Evolutionary conservation across 2,888 invertebrate genomes (phyloP), one percentile per base, ranked within the genome.

Genomic region (Lymantria monacha): DNA sequence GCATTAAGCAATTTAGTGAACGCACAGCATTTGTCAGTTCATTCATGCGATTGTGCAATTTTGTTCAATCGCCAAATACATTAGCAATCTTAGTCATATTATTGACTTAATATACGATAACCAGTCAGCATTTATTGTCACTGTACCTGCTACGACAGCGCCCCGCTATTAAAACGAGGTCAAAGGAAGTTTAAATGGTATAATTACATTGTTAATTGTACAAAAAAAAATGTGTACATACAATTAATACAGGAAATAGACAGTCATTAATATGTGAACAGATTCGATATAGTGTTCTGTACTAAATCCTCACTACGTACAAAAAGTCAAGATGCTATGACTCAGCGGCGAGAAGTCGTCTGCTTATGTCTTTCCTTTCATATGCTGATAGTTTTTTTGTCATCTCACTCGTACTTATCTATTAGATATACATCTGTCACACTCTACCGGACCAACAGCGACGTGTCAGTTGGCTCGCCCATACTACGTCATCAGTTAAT

Each of bases 1-100:
- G 85, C 83, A 79, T 91, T 87, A 83, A 86, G 88, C 86, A 90
- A 89, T 87, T 86, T 83, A 68, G 85, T 87, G 81, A 86, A 84
- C 80, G 83, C 83, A 79, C 77, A 80, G 76, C 76, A 79, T 85
- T 87, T 85, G 81, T 80, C 76, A 76, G 81, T 86, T 83, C 88
- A 89, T 89, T 90, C 88, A 89, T 83, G 67, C 68, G 70, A 69
- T 85, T 85, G 79, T 74, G 81, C 77, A 86, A 85, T 72, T 22
- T 22, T 70, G 69, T 75, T 69, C 10, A 66, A 71, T 76, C 41
- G 41, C 38, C 22, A 41, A 12, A 14, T 5, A 14, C 3, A 22
- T 22, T 5, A 22, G 22, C 2, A 22, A 22, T 22, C 22, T 41
- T 12, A 38, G 22, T 14, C 14, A 3, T 1, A 14, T 9, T 10